These are phyloP conservation scores for Adelognathus sp. DNA, from an alignment of 2,888 invertebrate genomes.

Conservation along the genomic window DNA sequence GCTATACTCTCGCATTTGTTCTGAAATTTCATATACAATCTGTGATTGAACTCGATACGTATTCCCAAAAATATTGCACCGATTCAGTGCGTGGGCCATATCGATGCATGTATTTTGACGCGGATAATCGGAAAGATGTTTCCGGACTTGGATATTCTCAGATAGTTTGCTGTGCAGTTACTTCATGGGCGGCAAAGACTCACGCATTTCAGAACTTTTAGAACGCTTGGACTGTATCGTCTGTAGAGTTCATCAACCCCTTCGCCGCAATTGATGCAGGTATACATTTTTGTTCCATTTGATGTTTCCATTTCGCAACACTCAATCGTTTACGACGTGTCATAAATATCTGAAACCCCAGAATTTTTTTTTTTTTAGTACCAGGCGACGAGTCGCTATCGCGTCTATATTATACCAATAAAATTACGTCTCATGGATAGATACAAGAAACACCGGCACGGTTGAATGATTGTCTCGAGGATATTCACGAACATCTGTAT, in stretches of 20 bases:
- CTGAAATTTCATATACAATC: constrained; percentile 82
- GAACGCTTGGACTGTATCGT: constrained; percentile 87
- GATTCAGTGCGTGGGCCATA: too few relatives aligned
- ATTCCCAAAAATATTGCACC: constrained; percentile 23
- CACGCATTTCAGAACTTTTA: constrained; percentile 90
- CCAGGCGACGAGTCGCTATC: too few relatives aligned
- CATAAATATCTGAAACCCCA: constrained; percentile 20
- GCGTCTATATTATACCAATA: not conserved
- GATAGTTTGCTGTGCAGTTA: not conserved
- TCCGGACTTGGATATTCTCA: not conserved
- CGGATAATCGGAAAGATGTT: too few relatives aligned
- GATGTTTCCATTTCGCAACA: not conserved
- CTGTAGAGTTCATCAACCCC: constrained; percentile 85
- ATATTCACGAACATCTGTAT: not conserved
- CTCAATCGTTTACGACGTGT: not conserved
- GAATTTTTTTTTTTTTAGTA: too few relatives aligned
- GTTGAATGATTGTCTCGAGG: constrained; percentile 42
- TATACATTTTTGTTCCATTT: constrained; percentile 70
- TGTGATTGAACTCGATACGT: too few relatives aligned
- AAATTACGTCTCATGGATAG: not conserved
- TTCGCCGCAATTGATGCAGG: constrained; percentile 88
- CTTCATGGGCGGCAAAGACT: too few relatives aligned
- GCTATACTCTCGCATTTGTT: constrained; percentile 88
- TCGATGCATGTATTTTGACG: too few relatives aligned
- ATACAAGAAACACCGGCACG: constrained; percentile 7